Evolutionary conservation across 1,140 invertebrate genomes (phyloP), one percentile per base, ranked within the genome.

Genomic region (Pygmarrhopalites habei): DNA sequence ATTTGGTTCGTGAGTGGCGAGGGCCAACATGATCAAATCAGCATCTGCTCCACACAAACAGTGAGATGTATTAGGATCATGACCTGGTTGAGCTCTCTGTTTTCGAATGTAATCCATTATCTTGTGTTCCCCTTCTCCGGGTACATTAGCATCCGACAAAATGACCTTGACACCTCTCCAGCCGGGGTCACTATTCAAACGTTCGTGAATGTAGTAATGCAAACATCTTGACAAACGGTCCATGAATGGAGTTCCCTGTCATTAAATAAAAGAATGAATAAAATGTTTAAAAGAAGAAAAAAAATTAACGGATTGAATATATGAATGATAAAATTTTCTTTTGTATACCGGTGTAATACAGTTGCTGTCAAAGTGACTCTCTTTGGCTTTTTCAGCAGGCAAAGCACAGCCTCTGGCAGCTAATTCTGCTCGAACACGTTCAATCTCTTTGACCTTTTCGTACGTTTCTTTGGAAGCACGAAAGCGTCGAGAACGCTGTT

Each of bases 41-140:
- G 95, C 92, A 79, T 99, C 97, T 15, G 96, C 96, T 64, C 97
- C 97, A 80, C 95, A 99, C 1, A 99, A 76, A 68, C 94, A 94
- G 77, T 99, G 97, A 65, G 92, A 87, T 0, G 95, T 98, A 75
- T 99, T 98, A 0, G 96, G 92, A 77, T 99, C 91, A 78, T 99
- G 94, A 77, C 93, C 86, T 0, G 92, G 92, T 77, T 95, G 90
- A 23, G 88, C 90, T 81, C 94, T 84, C 78, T 98, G 95, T 72
- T 85, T 86, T n/a, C 96, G 81, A 68, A 99, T 96, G 76, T 86
- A 99, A 78, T 99, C 95, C 95, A 98, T 98, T 70, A 99, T 98
- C 79, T 98, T 99, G 74, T 99, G 95, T 78, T 99, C 95, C 23
- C 95, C 95, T 80, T 99, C 95, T 21, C 95, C 95, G 15, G 95